These are phyloP conservation scores for Beroe forskalii DNA, from an alignment of 37 sponge, comb jelly and placozoan species.

Conservation along the genomic window DNA sequence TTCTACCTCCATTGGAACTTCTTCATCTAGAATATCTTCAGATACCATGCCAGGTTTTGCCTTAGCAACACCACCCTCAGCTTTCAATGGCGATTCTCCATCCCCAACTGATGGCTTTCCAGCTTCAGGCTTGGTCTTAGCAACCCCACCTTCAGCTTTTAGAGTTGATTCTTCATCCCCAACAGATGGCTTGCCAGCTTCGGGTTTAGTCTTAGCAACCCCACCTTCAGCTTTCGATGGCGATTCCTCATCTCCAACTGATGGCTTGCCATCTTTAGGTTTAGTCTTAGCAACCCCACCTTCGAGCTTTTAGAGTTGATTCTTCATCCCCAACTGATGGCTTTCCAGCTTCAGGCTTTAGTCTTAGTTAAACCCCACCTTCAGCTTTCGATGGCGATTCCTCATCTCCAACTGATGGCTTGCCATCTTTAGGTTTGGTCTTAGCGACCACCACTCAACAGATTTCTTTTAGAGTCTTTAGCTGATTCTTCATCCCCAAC, in stretches of 20 bases:
- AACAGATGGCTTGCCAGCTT: neutral
- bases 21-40: conserved; percentile 13
- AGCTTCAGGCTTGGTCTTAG: neutral
- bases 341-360: too few relatives aligned
- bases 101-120: neutral
- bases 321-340: too few relatives aligned
- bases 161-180: neutral
- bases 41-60: neutral
- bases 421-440: too few relatives aligned
- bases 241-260: neutral
- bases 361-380: too few relatives aligned
- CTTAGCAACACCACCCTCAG: neutral
- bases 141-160: neutral
- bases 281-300: too few relatives aligned
- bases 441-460: too few relatives aligned
- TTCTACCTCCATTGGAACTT: neutral
- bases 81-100: neutral
- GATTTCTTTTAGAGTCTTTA: neutral
- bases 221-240: neutral
- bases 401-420: too few relatives aligned
- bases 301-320: too few relatives aligned
- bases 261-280: neutral
- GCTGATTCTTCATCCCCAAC: neutral
- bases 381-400: too few relatives aligned
- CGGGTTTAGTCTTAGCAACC: neutral